Conservation (phyloP, 2,797 vertebrate genomes). For the Etheostoma perlongum region DNA sequence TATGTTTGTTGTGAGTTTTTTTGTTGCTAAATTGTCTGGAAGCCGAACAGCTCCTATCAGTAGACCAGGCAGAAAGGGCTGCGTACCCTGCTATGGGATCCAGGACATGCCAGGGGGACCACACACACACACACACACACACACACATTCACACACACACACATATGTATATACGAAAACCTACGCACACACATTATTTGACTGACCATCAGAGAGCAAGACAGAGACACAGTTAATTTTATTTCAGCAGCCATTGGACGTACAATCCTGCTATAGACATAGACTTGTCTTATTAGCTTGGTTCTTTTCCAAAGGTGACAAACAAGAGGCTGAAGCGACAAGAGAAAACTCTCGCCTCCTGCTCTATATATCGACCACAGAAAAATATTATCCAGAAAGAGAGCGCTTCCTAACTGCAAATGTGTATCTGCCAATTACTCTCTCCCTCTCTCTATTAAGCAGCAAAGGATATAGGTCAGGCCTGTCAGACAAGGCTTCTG, state of each 20-base stretch:
- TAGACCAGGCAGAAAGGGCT: constrained; percentile 92
- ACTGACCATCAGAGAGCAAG: constrained; percentile 55
- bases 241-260: constrained; percentile 15
- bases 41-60: constrained; percentile 88
- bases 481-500: constrained; percentile 91
- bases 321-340: constrained; percentile 11
- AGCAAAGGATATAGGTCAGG: constrained; percentile 92
- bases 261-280: constrained; percentile 14
- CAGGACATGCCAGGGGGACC: constrained; percentile 81
- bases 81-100: constrained; percentile 71
- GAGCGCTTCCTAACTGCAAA: constrained; percentile 41
- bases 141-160: constrained; percentile 34
- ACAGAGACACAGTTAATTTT: constrained; percentile 33
- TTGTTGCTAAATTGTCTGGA: constrained; percentile 90
- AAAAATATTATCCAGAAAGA: constrained; percentile 26
- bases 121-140: constrained; percentile 56
- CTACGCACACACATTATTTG: constrained; percentile 50
- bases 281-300: constrained; percentile 13
- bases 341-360: constrained; percentile 14
- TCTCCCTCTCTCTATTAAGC: constrained; percentile 62
- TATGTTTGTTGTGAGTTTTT: constrained; percentile 86
- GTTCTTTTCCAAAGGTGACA: constrained; percentile 24
- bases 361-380: constrained; percentile 11
- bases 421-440: constrained; percentile 61
- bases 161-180: too few species aligned